phyloP scores from a whole-genome alignment of 2,797 vertebrate genomes.

The Spondyliosoma cantharus region DNA sequence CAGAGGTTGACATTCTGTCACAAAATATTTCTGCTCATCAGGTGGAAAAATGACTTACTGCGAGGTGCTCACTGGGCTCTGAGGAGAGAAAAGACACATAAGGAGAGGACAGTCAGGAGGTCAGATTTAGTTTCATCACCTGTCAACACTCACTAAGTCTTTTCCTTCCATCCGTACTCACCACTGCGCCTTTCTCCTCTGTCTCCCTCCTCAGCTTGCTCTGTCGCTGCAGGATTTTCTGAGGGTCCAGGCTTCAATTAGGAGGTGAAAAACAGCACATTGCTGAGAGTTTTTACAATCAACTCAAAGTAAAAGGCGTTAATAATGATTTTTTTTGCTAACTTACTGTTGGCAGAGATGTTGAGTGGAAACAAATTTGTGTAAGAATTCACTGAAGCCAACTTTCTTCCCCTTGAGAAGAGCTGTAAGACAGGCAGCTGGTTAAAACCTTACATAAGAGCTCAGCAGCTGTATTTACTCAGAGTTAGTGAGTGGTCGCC shows the following conservation, averaged over 20 bases:
- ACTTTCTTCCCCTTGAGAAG: constrained; percentile 84
- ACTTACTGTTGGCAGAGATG: constrained; percentile 80
- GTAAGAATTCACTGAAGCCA: constrained; percentile 78
- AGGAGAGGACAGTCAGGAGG: constrained; percentile 35
- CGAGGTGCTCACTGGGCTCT: constrained; percentile 57
- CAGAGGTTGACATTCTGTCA: neutral
- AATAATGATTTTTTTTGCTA: neutral
- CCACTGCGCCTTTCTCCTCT: constrained; percentile 44
- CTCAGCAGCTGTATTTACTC: constrained; percentile 41
- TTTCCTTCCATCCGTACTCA: constrained; percentile 48
- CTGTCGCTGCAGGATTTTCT: constrained; percentile 64
- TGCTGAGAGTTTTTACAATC: neutral
- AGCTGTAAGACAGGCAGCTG: constrained; percentile 65
- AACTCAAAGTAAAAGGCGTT: constrained; percentile 9
- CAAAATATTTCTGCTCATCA: neutral
- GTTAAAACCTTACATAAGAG: constrained; percentile 52
- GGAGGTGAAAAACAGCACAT: constrained; percentile 7
- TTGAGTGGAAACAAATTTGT: constrained; percentile 77
- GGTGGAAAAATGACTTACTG: constrained; percentile 69
- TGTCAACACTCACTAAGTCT: constrained; percentile 43
- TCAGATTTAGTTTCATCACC: constrained; percentile 60
- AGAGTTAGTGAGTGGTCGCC: neutral
- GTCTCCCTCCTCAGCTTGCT: constrained; percentile 49
- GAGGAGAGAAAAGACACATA: constrained; percentile 48
- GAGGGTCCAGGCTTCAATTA: constrained; percentile 65